Conservation (phyloP, 2,113 vertebrate species). For the Paedocypris sp. region DNA sequence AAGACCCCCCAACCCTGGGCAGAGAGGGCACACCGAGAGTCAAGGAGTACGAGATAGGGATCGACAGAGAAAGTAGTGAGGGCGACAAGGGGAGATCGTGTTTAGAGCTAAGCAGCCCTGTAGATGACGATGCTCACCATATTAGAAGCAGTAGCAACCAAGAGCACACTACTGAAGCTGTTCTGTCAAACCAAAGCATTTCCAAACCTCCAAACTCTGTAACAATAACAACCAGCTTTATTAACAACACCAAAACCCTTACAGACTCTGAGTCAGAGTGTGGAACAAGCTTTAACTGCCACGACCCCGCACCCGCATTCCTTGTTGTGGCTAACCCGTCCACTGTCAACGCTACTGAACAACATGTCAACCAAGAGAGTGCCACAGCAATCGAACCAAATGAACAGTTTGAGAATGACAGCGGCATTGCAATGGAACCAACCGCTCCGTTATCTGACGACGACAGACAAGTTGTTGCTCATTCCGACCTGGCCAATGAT, state of each 20-base stretch:
- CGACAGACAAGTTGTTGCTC: slow-evolving; percentile 3
- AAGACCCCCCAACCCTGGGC: slow-evolving; percentile 53
- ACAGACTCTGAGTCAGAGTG: slow-evolving; percentile 70
- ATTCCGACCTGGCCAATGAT: slow-evolving; percentile 24
- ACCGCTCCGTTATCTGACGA: slow-evolving; percentile 18
- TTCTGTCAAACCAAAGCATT: slow-evolving; percentile 93
- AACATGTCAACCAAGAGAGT: slow-evolving; percentile 79
- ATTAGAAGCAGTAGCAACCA: slow-evolving; percentile 38
- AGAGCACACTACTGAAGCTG: slow-evolving; percentile 73
- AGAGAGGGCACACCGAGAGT: slow-evolving; percentile 53
- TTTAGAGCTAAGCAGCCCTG: slow-evolving; percentile 53
- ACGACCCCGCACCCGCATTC: slow-evolving; percentile 48
- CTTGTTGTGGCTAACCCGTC: slow-evolving; percentile 29
- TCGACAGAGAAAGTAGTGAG: slow-evolving; percentile 51
- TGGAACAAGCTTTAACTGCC: slow-evolving; percentile 89
- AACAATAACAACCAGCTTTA: slow-evolving; percentile 49
- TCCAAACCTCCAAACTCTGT: slow-evolving; percentile 67
- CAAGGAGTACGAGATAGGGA: slow-evolving; percentile 56
- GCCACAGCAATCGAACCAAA: slow-evolving; percentile 76
- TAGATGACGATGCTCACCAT: slow-evolving; percentile 44
- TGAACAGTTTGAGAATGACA: slow-evolving; percentile 65
- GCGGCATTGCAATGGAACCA: slow-evolving; percentile 47
- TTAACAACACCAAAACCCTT: slow-evolving; percentile 59
- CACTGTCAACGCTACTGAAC: slow-evolving; percentile 59
- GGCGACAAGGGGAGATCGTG: slow-evolving; percentile 55